Evolutionary conservation across 2,888 invertebrate species (phyloP).

Genomic region (Unio pictorum): DNA sequence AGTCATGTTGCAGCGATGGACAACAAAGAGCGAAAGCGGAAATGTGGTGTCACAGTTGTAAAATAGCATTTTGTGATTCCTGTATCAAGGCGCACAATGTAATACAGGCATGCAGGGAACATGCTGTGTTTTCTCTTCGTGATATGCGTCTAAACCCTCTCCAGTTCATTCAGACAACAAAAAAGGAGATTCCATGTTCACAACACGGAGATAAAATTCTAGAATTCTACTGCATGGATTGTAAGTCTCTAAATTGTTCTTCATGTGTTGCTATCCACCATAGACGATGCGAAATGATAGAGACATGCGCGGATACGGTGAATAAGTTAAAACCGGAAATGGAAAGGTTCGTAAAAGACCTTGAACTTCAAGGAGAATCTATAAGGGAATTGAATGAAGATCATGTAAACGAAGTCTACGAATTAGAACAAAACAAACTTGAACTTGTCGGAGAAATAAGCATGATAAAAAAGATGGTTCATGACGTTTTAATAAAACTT

Average conservation of each 20-base stretch:
- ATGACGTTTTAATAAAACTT: constrained; percentile 35
- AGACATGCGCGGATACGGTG: constrained; percentile 43
- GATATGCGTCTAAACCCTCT: constrained; percentile 43
- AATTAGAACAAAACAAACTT: constrained; percentile 37
- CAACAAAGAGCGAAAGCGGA: constrained; percentile 37
- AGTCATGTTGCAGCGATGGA: constrained; percentile 35
- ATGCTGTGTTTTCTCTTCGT: constrained; percentile 36
- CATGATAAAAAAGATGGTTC: constrained; percentile 34
- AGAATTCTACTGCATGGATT: constrained; percentile 52
- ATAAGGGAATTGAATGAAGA: constrained; percentile 42
- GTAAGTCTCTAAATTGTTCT: constrained; percentile 44
- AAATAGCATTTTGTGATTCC: constrained; percentile 43
- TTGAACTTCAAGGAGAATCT: constrained; percentile 34
- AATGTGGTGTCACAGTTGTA: constrained; percentile 48
- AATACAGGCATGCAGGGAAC: constrained; percentile 48
- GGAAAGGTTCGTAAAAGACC: constrained; percentile 37
- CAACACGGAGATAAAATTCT: constrained; percentile 44
- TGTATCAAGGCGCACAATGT: constrained; percentile 50
- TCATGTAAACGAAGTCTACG: constrained; percentile 38
- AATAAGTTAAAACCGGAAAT: constrained; percentile 45
- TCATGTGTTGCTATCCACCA: constrained; percentile 52
- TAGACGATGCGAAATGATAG: constrained; percentile 49
- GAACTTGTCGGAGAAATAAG: constrained; percentile 40
- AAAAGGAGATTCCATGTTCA: constrained; percentile 44
- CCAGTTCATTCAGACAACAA: constrained; percentile 36